Conservation (phyloP, 2,888 invertebrate genomes). For the Hypena proboscidalis region DNA sequence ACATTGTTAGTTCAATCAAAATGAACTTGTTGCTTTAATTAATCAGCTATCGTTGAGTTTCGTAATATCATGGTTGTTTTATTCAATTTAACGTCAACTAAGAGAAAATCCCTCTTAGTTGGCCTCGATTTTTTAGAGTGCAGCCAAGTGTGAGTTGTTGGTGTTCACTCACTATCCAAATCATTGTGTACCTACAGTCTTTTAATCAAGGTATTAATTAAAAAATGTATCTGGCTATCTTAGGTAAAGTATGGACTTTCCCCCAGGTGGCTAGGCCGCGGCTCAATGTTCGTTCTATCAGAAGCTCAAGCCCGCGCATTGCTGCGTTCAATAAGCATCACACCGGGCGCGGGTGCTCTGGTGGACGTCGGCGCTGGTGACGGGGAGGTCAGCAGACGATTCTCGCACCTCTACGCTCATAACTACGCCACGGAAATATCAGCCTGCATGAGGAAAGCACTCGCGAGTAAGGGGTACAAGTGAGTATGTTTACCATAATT, state of each 20-base stretch:
- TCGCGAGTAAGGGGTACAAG: constrained; percentile 91
- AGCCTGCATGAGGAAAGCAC: constrained; percentile 92
- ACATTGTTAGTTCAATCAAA: too few species aligned
- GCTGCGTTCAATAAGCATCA: constrained; percentile 56
- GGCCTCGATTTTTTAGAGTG: too few species aligned
- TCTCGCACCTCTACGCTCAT: constrained; percentile 89
- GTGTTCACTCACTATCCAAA: too few species aligned
- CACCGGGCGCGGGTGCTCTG: constrained; percentile 64
- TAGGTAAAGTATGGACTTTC: background rate
- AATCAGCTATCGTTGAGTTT: too few species aligned
- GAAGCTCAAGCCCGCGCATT: constrained; percentile 90
- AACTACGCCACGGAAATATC: constrained; percentile 97
- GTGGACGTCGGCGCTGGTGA: constrained; percentile 98
- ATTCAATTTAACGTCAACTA: too few species aligned
- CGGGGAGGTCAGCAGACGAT: constrained; percentile 94
- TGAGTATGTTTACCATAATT: constrained; percentile 68
- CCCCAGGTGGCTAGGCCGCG: constrained; percentile 92
- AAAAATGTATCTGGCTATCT: too few species aligned
- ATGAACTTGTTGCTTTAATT: too few species aligned
- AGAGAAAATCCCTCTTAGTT: too few species aligned
- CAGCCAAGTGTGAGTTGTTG: too few species aligned
- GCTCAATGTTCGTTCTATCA: constrained; percentile 99
- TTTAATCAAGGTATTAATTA: too few species aligned
- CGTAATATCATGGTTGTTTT: too few species aligned
- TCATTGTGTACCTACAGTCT: too few species aligned